phyloP scores from a whole-genome alignment of 2,113 vertebrate genomes.

The Bothrops jararaca region DNA sequence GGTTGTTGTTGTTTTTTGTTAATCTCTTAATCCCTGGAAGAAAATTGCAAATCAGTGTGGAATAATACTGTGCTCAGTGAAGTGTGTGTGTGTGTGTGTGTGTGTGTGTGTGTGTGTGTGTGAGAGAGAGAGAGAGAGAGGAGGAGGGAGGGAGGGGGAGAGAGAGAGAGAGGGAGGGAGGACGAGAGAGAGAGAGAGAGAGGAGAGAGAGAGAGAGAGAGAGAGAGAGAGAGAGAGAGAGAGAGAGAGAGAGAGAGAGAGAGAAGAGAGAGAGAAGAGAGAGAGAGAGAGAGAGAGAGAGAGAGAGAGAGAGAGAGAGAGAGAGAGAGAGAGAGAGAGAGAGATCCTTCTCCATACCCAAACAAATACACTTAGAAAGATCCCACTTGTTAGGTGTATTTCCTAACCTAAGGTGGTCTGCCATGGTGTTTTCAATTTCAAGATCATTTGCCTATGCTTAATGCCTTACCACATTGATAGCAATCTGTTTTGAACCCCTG shows the following conservation, averaged over 20 bases:
- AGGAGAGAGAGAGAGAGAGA: too few species aligned
- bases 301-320: too few species aligned
- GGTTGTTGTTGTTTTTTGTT: background rate
- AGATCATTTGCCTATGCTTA: background rate
- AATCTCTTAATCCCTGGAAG: background rate
- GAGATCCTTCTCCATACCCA: background rate
- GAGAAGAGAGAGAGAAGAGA: too few species aligned
- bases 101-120: background rate
- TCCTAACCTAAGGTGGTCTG: background rate
- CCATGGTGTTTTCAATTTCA: background rate
- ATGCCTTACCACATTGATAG: background rate
- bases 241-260: too few species aligned
- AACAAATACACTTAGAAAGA: background rate
- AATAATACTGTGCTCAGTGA: background rate
- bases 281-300: too few species aligned
- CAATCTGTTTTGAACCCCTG: background rate
- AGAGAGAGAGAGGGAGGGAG: too few species aligned
- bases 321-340: too few species aligned
- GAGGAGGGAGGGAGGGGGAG: too few species aligned
- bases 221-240: too few species aligned
- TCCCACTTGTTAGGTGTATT: background rate
- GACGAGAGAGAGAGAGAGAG: too few species aligned
- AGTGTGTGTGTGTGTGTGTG: background rate
- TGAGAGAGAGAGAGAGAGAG: too few species aligned
- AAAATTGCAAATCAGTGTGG: background rate